Percentiles rank a stretch among this genome's conserved stretches.
These are phyloP conservation scores for Byasa hedistus DNA, from an alignment of 2,888 invertebrate genomes.

Conservation along the genomic window DNA sequence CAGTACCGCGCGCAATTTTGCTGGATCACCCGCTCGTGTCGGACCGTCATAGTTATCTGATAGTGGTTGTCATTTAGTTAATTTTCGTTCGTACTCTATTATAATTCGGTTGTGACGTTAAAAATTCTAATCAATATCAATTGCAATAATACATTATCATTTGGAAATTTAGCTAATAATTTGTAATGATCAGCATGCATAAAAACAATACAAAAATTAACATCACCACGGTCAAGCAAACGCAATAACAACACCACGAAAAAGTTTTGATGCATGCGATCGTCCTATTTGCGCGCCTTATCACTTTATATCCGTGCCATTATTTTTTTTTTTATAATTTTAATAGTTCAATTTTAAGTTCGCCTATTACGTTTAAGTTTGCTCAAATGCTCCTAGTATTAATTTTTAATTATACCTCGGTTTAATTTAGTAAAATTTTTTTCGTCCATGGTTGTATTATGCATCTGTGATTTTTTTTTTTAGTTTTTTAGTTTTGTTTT, in stretches of 20 bases:
- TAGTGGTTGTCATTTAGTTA: neutral
- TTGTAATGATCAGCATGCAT: conserved; percentile 1
- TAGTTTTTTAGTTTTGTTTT: neutral
- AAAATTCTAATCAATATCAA: neutral
- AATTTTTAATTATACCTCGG: neutral
- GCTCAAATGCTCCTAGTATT: conserved; percentile 2
- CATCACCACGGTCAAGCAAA: neutral
- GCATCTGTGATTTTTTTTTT: conserved; percentile 4
- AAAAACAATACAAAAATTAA: neutral
- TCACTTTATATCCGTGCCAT: neutral
- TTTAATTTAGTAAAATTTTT: neutral
- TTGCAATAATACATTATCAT: neutral
- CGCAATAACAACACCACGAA: conserved; percentile 7
- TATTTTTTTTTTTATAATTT: neutral
- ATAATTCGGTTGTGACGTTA: neutral
- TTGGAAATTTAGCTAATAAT: neutral
- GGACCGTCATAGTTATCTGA: neutral
- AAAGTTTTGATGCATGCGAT: conserved; percentile 8
- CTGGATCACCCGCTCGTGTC: neutral
- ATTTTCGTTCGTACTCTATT: neutral
- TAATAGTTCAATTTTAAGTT: neutral
- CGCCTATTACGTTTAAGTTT: conserved; percentile 2
- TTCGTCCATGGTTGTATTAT: neutral
- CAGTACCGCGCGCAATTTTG: neutral
- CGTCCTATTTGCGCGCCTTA: neutral